Evolutionary conservation across 2,797 vertebrate genomes (phyloP), one percentile per base, ranked within the genome.

Genomic region (Echeneis naucrates): DNA sequence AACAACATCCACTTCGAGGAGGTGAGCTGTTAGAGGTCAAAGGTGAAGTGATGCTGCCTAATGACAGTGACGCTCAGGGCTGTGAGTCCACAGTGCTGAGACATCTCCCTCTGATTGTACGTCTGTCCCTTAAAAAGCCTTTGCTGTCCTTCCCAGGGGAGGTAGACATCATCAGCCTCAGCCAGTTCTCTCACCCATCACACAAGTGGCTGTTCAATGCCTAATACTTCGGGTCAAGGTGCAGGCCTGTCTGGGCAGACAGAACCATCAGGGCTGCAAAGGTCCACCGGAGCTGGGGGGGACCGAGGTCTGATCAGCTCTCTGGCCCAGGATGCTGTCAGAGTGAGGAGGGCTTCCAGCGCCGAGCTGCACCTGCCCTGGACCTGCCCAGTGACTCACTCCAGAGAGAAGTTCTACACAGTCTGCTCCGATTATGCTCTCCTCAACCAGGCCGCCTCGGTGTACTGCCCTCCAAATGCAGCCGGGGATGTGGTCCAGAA

Each of bases 371-470:
- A 95, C 91, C 96, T 97, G 78, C 96, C 96, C 0, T 97, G 97
- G 96, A 96, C 95, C 77, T 98, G 97, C 87, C 98, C 97, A 1
- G 98, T 99, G 89, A 98, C 97, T 17, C 97, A 99, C 68, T 97
- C 98, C 61, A 87, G 95, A n/a, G 98, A 99, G 92, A 98, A 97
- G 88, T 97, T 99, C 92, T 99, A 99, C 92, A 98, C 98, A 0
- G 96, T 99, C 81, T 99, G 98, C 87, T 98, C 98, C 0, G 98
- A 99, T 87, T 98, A 97, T 73, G 98, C 98, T n/a, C 95, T 98
- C 59, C 95, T 99, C 82, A 98, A 99, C 92, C 96, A 95, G 92
- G 98, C 97, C 4, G 94, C 95, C 13, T 95, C 95, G 12, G 91
- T 97, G 81, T 95, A 94, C 90, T 93, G 94, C 70, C 94, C 95